Base-by-base conservation (phyloP, 2,113 vertebrate genomes). In the Colius striatus region DNA sequence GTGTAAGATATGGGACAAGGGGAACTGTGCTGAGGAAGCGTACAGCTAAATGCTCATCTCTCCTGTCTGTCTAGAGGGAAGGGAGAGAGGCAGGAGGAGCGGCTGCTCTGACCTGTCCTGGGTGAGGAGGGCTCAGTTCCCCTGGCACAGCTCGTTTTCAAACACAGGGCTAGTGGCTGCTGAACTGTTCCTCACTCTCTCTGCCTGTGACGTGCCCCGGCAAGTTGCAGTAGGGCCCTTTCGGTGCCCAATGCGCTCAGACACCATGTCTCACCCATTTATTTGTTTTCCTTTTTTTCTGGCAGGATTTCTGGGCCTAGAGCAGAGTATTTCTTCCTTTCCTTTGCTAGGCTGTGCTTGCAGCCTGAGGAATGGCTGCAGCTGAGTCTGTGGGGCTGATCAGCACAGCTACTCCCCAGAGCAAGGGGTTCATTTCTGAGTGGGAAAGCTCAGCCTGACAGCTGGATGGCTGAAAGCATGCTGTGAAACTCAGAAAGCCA, bases 401-500 rank as follows among this genome's bases (percentile, higher is more conserved):
- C 20, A 83, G 3, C 23, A 36, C 0, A 3, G 25, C 8, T 30
- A 51, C 32, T 27, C 17, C 25, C 0, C 0, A 43, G 21, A 60
- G 7, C 0, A 3, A 71, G 17, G n/a, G 19, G 4, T 30, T 50
- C 53, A 8, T n/a, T 77, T 75, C 22, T 7, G 48, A 11, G 16
- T 47, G 11, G 55, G n/a, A 84, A 77, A 10, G n/a, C 27, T 84
- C 32, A 78, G 21, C 36, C 73, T 58, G 16, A 6, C 43, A 32
- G 26, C 26, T 10, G 36, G 13, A 36, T 54, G 43, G 20, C 22
- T 70, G 57, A 63, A 78, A 81, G 10, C 1, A 2, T 27, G 9
- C 47, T 71, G 1, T 50, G 22, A 66, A 78, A 71, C 18, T 32
- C 84, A 58, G 34, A 76, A 48, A 80, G 30, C 23, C 7, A 0